phyloP scores from a whole-genome alignment of 2,888 invertebrate genomes.

The Agrenia bidenticulata region DNA sequence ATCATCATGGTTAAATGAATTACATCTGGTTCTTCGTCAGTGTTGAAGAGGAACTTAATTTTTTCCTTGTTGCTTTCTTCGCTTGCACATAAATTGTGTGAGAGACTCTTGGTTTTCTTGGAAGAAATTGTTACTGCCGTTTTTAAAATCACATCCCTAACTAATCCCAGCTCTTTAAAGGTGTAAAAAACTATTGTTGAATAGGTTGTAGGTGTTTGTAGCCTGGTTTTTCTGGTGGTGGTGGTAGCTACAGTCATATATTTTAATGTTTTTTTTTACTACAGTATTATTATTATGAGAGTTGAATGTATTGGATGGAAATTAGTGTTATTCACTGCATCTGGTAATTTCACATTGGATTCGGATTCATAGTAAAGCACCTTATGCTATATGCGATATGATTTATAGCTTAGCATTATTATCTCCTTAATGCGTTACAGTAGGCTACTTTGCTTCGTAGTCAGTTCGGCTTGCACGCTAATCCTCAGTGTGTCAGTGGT shows the following conservation, averaged over 20 bases:
- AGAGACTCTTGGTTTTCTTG: not conserved
- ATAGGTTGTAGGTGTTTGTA: too few species aligned
- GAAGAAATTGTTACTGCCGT: not conserved
- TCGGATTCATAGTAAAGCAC: not conserved
- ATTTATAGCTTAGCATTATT: constrained; percentile 17
- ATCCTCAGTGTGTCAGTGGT: constrained; percentile 12
- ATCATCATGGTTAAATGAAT: constrained; percentile 7
- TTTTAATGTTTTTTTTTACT: too few species aligned
- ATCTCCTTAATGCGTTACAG: constrained; percentile 6
- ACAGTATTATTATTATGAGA: too few species aligned
- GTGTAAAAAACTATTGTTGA: too few species aligned
- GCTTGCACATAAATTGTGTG: not conserved
- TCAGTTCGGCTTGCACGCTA: constrained; percentile 2
- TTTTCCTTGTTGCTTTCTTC: not conserved
- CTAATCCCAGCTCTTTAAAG: too few species aligned
- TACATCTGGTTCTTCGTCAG: not conserved
- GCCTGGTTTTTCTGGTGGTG: too few species aligned
- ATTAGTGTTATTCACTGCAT: too few species aligned
- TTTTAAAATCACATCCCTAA: constrained; percentile 1
- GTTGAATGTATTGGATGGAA: too few species aligned
- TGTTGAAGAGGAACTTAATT: constrained; percentile 3
- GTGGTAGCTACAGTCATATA: too few species aligned
- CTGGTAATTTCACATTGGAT: not conserved
- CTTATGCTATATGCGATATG: constrained; percentile 9
- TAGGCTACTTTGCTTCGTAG: constrained; percentile 1